Evolutionary conservation across 1,140 invertebrate species (phyloP).

Genomic region (Meloidogyne floridensis): DNA sequence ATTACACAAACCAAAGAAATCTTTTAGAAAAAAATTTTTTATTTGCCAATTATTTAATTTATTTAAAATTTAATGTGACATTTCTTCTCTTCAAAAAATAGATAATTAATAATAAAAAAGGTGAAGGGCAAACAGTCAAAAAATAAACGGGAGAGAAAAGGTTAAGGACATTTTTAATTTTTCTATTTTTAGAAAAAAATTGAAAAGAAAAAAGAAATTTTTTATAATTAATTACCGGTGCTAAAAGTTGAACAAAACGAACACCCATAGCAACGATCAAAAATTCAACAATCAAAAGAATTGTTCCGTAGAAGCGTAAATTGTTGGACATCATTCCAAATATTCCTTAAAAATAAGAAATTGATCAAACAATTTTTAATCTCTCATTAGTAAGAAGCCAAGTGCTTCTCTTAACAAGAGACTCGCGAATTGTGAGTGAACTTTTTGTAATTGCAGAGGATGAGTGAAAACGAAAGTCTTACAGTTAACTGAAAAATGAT

Average conservation of each 20-base stretch:
- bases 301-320: constrained; percentile 69
- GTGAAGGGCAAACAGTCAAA: not conserved
- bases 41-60: not conserved
- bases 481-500: too few species aligned
- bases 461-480: too few species aligned
- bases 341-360: constrained; percentile 43
- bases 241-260: constrained; percentile 70
- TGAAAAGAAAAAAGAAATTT: too few species aligned
- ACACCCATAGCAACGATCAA: constrained; percentile 70
- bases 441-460: too few species aligned
- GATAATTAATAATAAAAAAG: not conserved
- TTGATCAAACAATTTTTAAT: too few species aligned
- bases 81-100: too few species aligned
- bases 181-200: too few species aligned
- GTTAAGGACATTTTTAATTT: too few species aligned
- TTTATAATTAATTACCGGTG: constrained; percentile 54
- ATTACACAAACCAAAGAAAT: constrained; percentile 70
- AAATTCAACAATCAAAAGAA: constrained; percentile 68
- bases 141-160: not conserved
- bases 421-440: too few species aligned
- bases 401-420: too few species aligned
- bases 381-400: too few species aligned
- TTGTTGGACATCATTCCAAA: constrained; percentile 67
- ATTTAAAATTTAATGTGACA: too few species aligned
- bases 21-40: constrained; percentile 7